These are phyloP conservation scores for Ryuthela nishihirai DNA, from an alignment of 2,888 invertebrate genomes.

Conservation along the genomic window DNA sequence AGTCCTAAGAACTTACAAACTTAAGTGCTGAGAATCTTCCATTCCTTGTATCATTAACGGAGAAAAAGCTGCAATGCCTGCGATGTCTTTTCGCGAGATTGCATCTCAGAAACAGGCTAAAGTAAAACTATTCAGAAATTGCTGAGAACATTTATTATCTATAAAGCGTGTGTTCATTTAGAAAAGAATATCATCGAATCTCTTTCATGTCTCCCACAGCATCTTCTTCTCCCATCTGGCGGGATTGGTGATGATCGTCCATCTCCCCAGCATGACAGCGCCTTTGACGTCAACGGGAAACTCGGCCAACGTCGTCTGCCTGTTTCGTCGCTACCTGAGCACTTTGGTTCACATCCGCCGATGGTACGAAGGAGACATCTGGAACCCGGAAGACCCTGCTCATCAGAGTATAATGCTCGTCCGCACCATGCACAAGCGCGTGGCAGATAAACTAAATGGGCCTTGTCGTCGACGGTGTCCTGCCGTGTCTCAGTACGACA, in stretches of 20 bases:
- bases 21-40: no score
- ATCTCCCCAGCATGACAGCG: slow-evolving; percentile 37
- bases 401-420: slow-evolving; percentile 53
- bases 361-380: slow-evolving; percentile 63
- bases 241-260: slow-evolving; percentile 41
- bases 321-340: slow-evolving; percentile 69
- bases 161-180: no score
- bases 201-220: no score
- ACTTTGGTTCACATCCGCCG: slow-evolving; percentile 70
- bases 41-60: no score
- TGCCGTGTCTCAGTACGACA: slow-evolving; percentile 69
- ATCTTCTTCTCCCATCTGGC: slow-evolving; percentile 41
- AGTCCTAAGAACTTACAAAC: no score
- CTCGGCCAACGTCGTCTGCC: slow-evolving; percentile 35
- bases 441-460: slow-evolving; percentile 45
- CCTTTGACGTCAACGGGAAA: slow-evolving; percentile 41
- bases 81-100: no score
- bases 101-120: no score
- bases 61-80: no score
- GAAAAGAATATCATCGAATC: no score
- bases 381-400: slow-evolving; percentile 56
- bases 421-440: slow-evolving; percentile 56
- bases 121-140: no score
- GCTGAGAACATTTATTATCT: no score
- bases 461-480: slow-evolving; percentile 5